Evolutionary conservation across 2,888 invertebrate species (phyloP), one percentile per base, ranked within the genome.

Genomic region (Ormyrus rosae): DNA sequence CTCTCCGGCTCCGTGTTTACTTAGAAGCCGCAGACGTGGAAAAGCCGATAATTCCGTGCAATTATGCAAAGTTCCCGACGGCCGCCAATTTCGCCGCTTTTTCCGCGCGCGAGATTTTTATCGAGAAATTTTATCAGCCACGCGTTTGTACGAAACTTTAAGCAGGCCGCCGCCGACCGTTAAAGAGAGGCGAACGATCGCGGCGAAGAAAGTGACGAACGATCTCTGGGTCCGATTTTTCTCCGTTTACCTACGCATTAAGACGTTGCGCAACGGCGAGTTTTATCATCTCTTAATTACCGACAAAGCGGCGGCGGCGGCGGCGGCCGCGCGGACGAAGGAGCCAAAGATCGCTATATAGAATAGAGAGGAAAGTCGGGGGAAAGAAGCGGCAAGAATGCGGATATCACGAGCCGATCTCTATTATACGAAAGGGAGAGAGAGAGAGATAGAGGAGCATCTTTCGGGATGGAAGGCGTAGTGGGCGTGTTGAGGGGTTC

Each of bases 321-420:
- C 8, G 1, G 68, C n/a, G n/a, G 19, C 6, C 7, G 69, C 4
- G 69, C 5, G 5, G 6, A 48, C n/a, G 67, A 5, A 50, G 50
- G 74, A 71, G 71, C 73, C 72, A 75, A 11, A 61, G 11, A 51
- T 9, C 13, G 45, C 34, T 34, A 34, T 34, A 34, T 34, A 34
- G 34, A 34, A 34, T 34, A 34, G 19, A 70, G 63, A 45, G 19
- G 50, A 11, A 19, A 19, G 5, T 48, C 55, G 7, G 48, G 11
- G 11, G 8, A 19, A 75, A 72, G 79, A 70, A 80, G 61, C 72
- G 69, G 11, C 58, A 68, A 70, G 73, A 79, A 75, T 74, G 71
- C 81, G 78, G 73, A 81, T 77, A 75, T 77, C 78, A 72, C 67
- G 73, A 77, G 77, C 81, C 56, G 81, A 78, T 81, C 78, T 81